These are phyloP conservation scores for Australoheros scitulus DNA, from an alignment of 2,113 vertebrate genomes.

Conservation along the genomic window DNA sequence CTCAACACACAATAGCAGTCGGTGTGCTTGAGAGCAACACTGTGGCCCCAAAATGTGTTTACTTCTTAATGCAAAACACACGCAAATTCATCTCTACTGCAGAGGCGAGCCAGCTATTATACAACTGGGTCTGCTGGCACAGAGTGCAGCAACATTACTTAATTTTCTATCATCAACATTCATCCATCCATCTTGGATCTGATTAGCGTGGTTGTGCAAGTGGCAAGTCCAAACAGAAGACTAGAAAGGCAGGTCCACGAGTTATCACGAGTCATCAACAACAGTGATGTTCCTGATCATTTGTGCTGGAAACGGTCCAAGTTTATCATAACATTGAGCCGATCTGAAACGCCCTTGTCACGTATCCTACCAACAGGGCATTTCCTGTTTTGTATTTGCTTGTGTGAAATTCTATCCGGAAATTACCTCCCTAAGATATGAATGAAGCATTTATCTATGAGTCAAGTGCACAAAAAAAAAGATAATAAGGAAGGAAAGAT, in stretches of 20 bases:
- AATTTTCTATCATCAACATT: background rate
- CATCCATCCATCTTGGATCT: background rate
- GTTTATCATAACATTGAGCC: conserved; percentile 14
- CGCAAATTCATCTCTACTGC: background rate
- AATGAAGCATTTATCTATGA: background rate
- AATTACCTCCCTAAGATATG: background rate
- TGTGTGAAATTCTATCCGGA: background rate
- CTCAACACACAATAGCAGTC: conserved; percentile 6
- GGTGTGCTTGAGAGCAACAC: background rate
- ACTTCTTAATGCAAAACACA: conserved; percentile 38
- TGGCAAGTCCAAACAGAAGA: background rate
- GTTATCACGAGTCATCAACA: too few relatives aligned
- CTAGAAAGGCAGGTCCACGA: background rate
- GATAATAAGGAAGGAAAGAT: background rate
- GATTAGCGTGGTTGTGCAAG: background rate
- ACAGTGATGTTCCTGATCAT: background rate
- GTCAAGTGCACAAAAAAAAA: background rate
- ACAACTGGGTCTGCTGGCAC: conserved; percentile 11
- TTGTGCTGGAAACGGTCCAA: background rate
- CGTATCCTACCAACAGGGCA: background rate
- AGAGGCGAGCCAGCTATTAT: conserved; percentile 19
- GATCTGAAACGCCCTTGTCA: background rate
- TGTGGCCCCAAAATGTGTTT: conserved; percentile 14
- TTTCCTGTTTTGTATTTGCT: background rate
- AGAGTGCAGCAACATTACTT: background rate